Conservation (phyloP, 53 echinoderm and acorn worm species). For the Holothuria scabra region DNA sequence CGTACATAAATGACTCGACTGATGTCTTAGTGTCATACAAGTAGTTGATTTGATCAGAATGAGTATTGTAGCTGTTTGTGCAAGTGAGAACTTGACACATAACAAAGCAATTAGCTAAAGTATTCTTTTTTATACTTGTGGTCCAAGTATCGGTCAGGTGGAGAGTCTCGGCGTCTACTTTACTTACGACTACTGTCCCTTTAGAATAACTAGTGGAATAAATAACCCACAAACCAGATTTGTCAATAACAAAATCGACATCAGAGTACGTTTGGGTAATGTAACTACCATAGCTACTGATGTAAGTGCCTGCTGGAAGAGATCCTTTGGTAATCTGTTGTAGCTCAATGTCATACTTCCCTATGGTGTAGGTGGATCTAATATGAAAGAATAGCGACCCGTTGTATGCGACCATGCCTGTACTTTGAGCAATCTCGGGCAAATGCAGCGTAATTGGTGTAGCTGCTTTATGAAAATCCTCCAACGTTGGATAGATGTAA, state of each 20-base stretch:
- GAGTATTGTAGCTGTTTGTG: conserved; percentile 33
- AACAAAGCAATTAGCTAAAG: conserved; percentile 71
- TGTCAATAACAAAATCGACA: conserved; percentile 61
- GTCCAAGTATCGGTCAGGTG: conserved; percentile 45
- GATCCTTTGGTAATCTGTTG: not conserved
- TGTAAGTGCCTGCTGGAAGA: conserved; percentile 19
- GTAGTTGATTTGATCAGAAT: conserved; percentile 34
- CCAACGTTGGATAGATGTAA: too few relatives aligned
- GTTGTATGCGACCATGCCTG: conserved; percentile 62
- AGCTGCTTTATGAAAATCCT: too few relatives aligned
- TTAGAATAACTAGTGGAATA: conserved; percentile 40
- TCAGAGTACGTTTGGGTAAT: conserved; percentile 4
- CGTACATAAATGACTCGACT: conserved; percentile 38
- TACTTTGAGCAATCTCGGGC: conserved; percentile 24
- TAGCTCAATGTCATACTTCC: not conserved
- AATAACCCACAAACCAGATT: conserved; percentile 70
- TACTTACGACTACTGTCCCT: conserved; percentile 46
- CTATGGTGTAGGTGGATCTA: conserved; percentile 35
- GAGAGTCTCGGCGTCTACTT: conserved; percentile 61
- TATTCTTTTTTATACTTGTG: conserved; percentile 58
- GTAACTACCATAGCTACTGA: not conserved
- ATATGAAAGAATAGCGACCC: conserved; percentile 64
- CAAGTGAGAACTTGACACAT: conserved; percentile 67
- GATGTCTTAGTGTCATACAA: conserved; percentile 52
- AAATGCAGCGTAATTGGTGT: not conserved